A percentile compares a stretch with the other conserved stretches of the same genome.
phyloP scores from a whole-genome alignment of 2,113 vertebrate species.

The Pterocles orientalis region DNA sequence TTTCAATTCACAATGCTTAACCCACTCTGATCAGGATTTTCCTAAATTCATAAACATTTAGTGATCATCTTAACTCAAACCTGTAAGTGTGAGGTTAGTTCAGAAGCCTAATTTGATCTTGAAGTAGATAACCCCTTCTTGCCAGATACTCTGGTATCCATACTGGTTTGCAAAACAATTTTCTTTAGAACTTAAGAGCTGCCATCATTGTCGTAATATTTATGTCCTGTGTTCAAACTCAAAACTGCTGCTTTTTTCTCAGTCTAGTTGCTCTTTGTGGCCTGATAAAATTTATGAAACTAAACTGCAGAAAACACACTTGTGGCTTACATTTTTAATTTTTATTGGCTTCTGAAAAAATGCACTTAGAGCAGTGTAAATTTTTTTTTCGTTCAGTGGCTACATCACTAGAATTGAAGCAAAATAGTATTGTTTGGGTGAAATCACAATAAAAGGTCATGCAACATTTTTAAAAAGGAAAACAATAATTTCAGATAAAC shows the following conservation, averaged over 20 bases:
- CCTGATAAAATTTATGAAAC: not conserved
- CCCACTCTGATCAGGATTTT: not conserved
- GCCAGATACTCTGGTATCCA: not conserved
- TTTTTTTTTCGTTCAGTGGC: not conserved
- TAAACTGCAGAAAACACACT: not conserved
- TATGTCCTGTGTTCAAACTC: not conserved
- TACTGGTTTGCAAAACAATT: not conserved
- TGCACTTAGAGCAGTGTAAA: not conserved
- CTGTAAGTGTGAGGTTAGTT: not conserved
- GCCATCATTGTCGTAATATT: not conserved
- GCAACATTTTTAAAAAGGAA: not conserved
- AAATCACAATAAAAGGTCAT: not conserved
- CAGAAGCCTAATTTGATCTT: not conserved
- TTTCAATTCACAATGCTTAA: not conserved
- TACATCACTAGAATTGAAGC: not conserved
- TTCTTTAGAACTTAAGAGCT: not conserved
- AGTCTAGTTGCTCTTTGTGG: not conserved
- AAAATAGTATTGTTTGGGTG: not conserved
- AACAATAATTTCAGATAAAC: not conserved
- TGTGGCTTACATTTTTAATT: not conserved
- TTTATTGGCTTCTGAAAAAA: not conserved
- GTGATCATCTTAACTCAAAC: not conserved
- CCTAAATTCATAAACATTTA: not conserved
- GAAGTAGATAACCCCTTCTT: not conserved
- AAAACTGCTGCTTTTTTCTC: not conserved